A percentile compares a stretch with the other conserved stretches of the same genome.
Evolutionary conservation across 2,113 vertebrate genomes (phyloP).

Genomic region (Brienomyrus brachyistius): DNA sequence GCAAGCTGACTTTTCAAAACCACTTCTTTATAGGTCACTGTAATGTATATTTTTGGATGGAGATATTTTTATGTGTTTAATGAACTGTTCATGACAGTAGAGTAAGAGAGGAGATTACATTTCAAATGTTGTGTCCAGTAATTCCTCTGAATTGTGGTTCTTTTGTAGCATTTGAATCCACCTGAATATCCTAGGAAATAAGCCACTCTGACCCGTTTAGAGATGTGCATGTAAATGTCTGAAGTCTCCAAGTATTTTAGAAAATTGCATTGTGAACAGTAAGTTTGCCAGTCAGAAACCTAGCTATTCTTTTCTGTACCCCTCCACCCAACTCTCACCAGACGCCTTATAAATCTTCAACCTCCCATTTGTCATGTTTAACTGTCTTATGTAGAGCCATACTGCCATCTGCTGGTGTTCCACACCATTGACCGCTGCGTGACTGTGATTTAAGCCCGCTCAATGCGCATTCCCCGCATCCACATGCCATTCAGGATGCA

Average conservation of each 20-base stretch:
- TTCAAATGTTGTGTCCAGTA: background rate
- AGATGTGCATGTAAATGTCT: constrained; percentile 40
- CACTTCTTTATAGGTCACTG: background rate
- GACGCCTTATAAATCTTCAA: constrained; percentile 8
- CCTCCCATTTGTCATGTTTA: constrained; percentile 24
- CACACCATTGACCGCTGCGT: background rate
- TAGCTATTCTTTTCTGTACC: background rate
- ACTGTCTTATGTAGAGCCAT: constrained; percentile 22
- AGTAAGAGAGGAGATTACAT: background rate
- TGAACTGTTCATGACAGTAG: background rate
- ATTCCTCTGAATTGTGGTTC: constrained; percentile 12
- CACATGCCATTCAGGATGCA: constrained; percentile 11
- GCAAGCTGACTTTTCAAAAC: constrained; percentile 43
- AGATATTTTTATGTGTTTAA: background rate
- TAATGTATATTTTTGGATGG: background rate
- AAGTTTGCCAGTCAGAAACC: constrained; percentile 14
- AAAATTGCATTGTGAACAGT: constrained; percentile 21
- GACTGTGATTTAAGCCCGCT: background rate
- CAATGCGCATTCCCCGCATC: background rate
- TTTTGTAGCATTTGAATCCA: background rate
- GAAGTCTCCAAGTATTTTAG: constrained; percentile 27
- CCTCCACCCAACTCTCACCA: background rate
- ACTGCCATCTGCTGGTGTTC: constrained; percentile 20
- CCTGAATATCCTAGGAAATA: constrained; percentile 9
- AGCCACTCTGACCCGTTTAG: constrained; percentile 48